A percentile compares a stretch with the other conserved stretches of the same genome.
These are phyloP conservation scores for Coenonympha glycerion DNA, from an alignment of 2,888 invertebrate species.

Conservation along the genomic window DNA sequence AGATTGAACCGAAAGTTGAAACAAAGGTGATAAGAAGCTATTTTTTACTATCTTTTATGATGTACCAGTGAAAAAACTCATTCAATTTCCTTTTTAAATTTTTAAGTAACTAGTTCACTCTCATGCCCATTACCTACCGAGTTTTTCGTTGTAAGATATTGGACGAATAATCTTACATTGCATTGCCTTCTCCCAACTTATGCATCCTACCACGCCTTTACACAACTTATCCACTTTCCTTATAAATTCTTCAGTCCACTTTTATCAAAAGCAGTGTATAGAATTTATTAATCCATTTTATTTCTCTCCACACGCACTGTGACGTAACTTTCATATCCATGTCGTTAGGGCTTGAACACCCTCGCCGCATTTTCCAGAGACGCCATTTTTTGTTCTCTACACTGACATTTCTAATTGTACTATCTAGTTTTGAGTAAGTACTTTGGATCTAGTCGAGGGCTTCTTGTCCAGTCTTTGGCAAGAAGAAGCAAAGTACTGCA, in stretches of 20 bases:
- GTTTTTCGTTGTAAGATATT: background rate
- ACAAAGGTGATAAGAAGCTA: no score
- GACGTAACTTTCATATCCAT: background rate
- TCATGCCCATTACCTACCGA: background rate
- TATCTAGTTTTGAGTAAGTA: slow-evolving; percentile 45
- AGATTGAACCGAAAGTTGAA: background rate
- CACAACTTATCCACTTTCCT: background rate
- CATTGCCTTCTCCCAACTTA: no score
- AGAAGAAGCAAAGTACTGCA: slow-evolving; percentile 82
- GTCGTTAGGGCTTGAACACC: background rate
- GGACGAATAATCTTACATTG: no score
- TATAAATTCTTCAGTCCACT: slow-evolving; percentile 7
- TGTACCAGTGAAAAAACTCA: no score
- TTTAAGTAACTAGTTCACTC: no score
- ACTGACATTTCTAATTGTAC: slow-evolving; percentile 40
- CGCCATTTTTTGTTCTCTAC: slow-evolving; percentile 38
- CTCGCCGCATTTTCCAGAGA: background rate
- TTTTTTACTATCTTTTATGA: no score
- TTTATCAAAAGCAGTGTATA: slow-evolving; percentile 6
- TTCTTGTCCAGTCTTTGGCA: slow-evolving; percentile 85
- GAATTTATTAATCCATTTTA: slow-evolving; percentile 3
- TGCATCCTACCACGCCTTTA: no score
- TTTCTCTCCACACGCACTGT: background rate
- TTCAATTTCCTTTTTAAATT: no score
- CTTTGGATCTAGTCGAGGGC: slow-evolving; percentile 77